These are phyloP conservation scores for Caenorhabditis japonica DNA, from an alignment of 2,888 invertebrate genomes.

Conservation along the genomic window DNA sequence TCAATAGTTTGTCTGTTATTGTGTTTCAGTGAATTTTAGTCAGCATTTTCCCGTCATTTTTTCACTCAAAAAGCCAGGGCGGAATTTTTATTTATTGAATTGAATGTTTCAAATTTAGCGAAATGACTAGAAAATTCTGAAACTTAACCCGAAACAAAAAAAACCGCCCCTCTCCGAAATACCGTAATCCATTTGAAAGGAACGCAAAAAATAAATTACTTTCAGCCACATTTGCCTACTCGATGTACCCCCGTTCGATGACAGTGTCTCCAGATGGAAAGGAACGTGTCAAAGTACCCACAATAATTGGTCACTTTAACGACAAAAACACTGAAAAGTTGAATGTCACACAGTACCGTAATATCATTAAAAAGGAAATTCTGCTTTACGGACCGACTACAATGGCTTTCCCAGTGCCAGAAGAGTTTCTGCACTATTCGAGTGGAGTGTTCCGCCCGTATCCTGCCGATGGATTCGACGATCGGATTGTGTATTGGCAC, in stretches of 20 bases:
- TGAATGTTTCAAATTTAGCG: too few relatives aligned
- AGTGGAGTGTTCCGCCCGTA: constrained; percentile 74
- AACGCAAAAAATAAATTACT: too few relatives aligned
- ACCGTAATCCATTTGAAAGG: too few relatives aligned
- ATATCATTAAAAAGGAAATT: constrained; percentile 73
- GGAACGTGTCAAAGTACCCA: constrained; percentile 69
- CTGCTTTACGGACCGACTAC: constrained; percentile 73
- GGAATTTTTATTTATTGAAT: too few relatives aligned
- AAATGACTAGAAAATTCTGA: too few relatives aligned
- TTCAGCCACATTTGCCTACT: constrained; percentile 74
- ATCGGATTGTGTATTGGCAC: constrained; percentile 76
- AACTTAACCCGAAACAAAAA: too few relatives aligned
- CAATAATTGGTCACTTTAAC: constrained; percentile 75
- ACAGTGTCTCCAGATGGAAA: constrained; percentile 74
- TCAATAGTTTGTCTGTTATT: too few relatives aligned
- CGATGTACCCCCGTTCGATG: constrained; percentile 75
- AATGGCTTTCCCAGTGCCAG: constrained; percentile 76
- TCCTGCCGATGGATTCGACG: constrained; percentile 72
- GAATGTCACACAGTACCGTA: constrained; percentile 65
- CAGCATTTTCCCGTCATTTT: background rate
- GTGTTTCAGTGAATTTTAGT: too few relatives aligned
- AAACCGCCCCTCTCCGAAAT: too few relatives aligned
- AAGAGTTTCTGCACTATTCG: constrained; percentile 75
- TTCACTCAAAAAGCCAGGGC: too few relatives aligned
- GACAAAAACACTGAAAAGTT: constrained; percentile 65